A percentile compares a stretch with the other conserved stretches of the same genome.
These are phyloP conservation scores for Echeneis naucrates DNA, from an alignment of 2,797 vertebrate genomes.

Conservation along the genomic window DNA sequence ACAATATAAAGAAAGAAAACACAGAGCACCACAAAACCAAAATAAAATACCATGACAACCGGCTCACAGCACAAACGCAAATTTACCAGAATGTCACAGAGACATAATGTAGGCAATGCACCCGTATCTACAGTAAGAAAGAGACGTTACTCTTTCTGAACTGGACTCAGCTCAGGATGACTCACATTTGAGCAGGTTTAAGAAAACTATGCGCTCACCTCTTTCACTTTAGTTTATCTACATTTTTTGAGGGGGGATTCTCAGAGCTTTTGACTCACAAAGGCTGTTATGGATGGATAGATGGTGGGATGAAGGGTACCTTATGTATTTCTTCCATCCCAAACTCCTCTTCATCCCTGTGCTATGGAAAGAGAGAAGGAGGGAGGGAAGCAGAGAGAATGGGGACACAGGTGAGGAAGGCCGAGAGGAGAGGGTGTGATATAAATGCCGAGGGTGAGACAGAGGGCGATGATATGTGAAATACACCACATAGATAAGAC, in stretches of 20 bases:
- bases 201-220: constrained; percentile 19
- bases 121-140: constrained; percentile 43
- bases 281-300: constrained; percentile 44
- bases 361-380: constrained; percentile 77
- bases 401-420: constrained; percentile 70
- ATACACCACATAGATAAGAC: constrained; percentile 44
- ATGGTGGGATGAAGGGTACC: constrained; percentile 79
- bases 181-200: constrained; percentile 9
- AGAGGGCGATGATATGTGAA: constrained; percentile 29
- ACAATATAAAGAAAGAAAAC: constrained; percentile 66
- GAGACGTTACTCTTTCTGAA: constrained; percentile 55
- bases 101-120: constrained; percentile 59
- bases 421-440: constrained; percentile 40
- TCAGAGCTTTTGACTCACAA: constrained; percentile 34
- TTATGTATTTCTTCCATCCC: constrained; percentile 87
- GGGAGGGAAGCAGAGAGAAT: constrained; percentile 64
- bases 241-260: neutral
- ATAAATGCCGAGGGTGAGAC: constrained; percentile 53
- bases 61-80: constrained; percentile 59
- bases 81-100: constrained; percentile 65
- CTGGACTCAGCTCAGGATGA: constrained; percentile 36
- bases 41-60: constrained; percentile 82
- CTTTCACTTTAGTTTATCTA: constrained; percentile 13
- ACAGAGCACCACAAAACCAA: constrained; percentile 60
- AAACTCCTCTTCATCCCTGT: constrained; percentile 86